Evolutionary conservation across 2,797 vertebrate species (phyloP), one percentile per base, ranked within the genome.

Genomic region (Meriones psammophilus): DNA sequence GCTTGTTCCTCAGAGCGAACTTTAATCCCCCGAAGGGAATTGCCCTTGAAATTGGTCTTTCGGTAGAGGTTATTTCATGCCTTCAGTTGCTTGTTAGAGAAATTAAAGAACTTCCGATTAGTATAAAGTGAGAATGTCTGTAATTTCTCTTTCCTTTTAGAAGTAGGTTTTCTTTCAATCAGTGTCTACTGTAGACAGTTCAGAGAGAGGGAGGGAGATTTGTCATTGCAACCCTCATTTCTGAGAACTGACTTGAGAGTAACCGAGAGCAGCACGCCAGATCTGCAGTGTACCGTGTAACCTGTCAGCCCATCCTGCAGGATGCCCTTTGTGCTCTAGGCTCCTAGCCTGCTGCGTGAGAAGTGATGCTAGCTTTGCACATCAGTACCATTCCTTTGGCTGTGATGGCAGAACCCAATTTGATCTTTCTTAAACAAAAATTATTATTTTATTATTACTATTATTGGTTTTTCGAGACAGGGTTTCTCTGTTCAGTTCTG

Each of bases 131-230:
- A 95, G 50, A 89, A 83, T 94, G 28, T 91, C 68, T 93, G 1
- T 88, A 69, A 80, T 89, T 92, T 92, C 97, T 93, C n/a, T 94
- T 94, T 17, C 12, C n/a, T 73, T 92, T 95, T 84, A 56, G 96
- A 92, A 85, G 54, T 95, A 76, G 64, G 28, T 74, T 79, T 74
- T 54, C 30, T 92, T 81, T n/a, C 13, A 91, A 10, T 76, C 56
- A 90, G 15, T 92, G 5, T 92, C 79, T 77, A 33, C 81, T 86
- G 0, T 84, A 79, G 66, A 86, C 60, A 89, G 10, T 89, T 78
- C 20, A 96, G 85, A 58, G n/a, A 24, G 58, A n/a, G 36, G 39
- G 18, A 36, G 4, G 12, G 60, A 50, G 6, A 6, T 14, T 3
- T 76, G 2, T 92, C 36, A 20, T 69, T 91, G 58, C 28, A 68